These are phyloP conservation scores for Campylomormyrus tamandua DNA, from an alignment of 2,113 vertebrate genomes.

Conservation along the genomic window DNA sequence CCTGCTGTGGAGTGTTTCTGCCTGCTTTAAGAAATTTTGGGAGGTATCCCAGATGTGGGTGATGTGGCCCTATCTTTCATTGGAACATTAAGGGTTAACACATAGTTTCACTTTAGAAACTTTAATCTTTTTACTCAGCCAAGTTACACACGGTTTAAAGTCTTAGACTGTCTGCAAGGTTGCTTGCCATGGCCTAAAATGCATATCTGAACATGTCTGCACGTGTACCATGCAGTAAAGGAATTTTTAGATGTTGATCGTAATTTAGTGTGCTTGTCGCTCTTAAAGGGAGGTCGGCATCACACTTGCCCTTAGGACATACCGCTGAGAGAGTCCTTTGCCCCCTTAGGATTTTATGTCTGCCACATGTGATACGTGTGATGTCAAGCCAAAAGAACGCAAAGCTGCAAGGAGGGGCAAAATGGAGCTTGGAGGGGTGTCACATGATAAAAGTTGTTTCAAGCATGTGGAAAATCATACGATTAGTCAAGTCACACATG, in stretches of 20 bases:
- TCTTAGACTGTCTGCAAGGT: neutral
- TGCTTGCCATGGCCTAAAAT: neutral
- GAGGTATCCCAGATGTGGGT: neutral
- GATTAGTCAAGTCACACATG: neutral
- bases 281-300: neutral
- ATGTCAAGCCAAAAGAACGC: conserved; percentile 19
- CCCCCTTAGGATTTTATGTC: neutral
- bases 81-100: neutral
- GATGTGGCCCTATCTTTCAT: neutral
- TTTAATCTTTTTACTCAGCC: neutral
- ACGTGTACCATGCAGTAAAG: neutral
- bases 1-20: neutral
- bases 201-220: conserved; percentile 5
- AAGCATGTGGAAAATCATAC: conserved; percentile 7
- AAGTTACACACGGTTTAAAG: neutral
- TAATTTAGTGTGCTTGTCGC: neutral
- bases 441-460: neutral
- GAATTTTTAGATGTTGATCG: conserved; percentile 2
- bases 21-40: neutral
- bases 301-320: neutral
- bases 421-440: neutral
- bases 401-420: neutral
- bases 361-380: neutral
- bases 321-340: neutral
- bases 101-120: neutral